A percentile compares a stretch with the other conserved stretches of the same genome.
Evolutionary conservation across 2,113 vertebrate genomes (phyloP).

Genomic region (Carassius gibelio): DNA sequence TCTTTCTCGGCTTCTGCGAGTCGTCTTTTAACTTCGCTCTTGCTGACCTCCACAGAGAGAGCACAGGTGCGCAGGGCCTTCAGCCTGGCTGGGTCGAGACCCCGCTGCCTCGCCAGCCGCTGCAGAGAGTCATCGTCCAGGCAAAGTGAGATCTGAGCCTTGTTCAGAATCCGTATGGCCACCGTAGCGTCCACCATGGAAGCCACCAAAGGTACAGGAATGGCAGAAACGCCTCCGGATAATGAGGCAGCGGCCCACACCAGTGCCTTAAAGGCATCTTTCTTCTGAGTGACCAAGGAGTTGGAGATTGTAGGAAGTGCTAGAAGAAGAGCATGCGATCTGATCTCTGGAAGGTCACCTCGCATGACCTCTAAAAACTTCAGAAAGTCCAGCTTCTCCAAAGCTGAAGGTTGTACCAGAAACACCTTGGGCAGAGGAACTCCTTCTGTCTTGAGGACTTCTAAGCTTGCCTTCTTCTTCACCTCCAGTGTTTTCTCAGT

Average conservation of each 20-base stretch:
- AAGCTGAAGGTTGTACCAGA: slow-evolving; percentile 58
- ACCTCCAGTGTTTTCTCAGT: slow-evolving; percentile 62
- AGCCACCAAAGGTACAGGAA: slow-evolving; percentile 73
- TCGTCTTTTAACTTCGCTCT: slow-evolving; percentile 66
- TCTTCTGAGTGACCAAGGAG: slow-evolving; percentile 67
- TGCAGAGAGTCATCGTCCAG: slow-evolving; percentile 69
- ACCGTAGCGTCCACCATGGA: slow-evolving; percentile 74
- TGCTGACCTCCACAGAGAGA: slow-evolving; percentile 71
- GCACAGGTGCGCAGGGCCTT: slow-evolving; percentile 65
- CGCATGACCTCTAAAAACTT: slow-evolving; percentile 65
- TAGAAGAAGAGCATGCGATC: slow-evolving; percentile 69
- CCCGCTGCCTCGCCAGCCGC: slow-evolving; percentile 61
- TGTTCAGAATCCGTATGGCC: slow-evolving; percentile 68
- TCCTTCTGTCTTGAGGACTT: slow-evolving; percentile 64
- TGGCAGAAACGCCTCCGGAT: slow-evolving; percentile 70
- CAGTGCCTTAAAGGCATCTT: slow-evolving; percentile 71
- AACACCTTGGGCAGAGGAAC: slow-evolving; percentile 68
- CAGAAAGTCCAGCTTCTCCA: slow-evolving; percentile 71
- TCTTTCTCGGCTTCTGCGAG: slow-evolving; percentile 68
- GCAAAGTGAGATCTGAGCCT: slow-evolving; percentile 69
- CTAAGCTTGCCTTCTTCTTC: slow-evolving; percentile 62
- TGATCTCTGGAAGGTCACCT: slow-evolving; percentile 71
- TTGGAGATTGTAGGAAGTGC: slow-evolving; percentile 67
- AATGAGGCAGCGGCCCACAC: slow-evolving; percentile 74
- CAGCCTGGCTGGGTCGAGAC: slow-evolving; percentile 54